phyloP scores from a whole-genome alignment of 2,888 invertebrate genomes.

The Alviniconcha strummeri region DNA sequence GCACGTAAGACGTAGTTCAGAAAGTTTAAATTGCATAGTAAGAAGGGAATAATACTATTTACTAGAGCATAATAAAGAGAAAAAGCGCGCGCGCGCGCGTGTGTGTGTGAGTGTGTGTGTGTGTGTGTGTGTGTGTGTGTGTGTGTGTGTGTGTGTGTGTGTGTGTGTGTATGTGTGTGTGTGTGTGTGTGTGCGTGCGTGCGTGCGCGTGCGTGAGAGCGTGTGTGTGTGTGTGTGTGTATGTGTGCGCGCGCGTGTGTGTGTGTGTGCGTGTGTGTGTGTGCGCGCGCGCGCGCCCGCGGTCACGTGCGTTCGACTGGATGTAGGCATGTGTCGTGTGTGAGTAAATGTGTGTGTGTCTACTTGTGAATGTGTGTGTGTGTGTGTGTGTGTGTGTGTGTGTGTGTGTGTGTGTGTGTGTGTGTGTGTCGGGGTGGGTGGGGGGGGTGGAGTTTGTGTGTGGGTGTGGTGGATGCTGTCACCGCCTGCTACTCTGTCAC shows the following conservation, averaged over 20 bases:
- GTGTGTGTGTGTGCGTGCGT: neutral
- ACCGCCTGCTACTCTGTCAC: no score
- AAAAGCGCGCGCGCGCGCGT: no score
- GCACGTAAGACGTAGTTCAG: no score
- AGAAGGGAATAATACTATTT: no score
- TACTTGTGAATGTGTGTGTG: neutral
- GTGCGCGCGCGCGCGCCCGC: neutral
- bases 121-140: neutral
- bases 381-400: neutral
- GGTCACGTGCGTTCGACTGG: neutral
- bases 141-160: neutral
- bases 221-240: neutral
- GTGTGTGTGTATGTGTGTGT: neutral
- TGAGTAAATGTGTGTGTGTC: neutral
- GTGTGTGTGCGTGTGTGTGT: constrained; percentile 1
- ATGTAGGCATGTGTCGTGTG: neutral
- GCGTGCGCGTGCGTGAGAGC: neutral
- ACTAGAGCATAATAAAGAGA: no score
- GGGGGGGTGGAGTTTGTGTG: neutral
- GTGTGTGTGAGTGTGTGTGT: no score
- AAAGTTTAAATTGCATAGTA: no score
- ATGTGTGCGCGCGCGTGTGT: neutral
- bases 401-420: neutral
- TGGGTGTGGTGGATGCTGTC: neutral
- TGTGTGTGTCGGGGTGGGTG: neutral